phyloP scores from a whole-genome alignment of 2,113 vertebrate genomes.

The Aphyosemion australe region DNA sequence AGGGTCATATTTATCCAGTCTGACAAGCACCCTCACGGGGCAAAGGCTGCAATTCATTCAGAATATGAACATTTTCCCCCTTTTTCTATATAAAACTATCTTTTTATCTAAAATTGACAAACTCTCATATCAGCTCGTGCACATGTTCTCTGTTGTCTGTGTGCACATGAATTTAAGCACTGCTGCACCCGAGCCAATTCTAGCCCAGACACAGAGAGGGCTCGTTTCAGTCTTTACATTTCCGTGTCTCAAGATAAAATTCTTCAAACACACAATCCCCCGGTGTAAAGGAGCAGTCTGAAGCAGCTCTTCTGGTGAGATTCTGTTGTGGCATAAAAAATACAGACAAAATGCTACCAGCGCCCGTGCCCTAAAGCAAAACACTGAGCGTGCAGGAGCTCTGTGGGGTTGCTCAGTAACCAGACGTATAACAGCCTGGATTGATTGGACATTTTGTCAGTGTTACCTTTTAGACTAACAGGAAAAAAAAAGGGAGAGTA shows the following conservation, averaged over 20 bases:
- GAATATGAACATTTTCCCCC: not conserved
- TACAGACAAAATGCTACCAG: constrained; percentile 19
- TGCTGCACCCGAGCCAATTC: not conserved
- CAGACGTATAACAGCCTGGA: constrained; percentile 9
- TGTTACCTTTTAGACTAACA: constrained; percentile 25
- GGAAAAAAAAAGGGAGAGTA: constrained; percentile 5
- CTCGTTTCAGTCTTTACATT: constrained; percentile 10
- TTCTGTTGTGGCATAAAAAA: constrained; percentile 33
- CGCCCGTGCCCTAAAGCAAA: constrained; percentile 28
- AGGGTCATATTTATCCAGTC: not conserved
- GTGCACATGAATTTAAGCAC: not conserved
- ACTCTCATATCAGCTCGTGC: not conserved
- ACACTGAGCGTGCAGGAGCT: constrained; percentile 22
- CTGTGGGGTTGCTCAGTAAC: constrained; percentile 2
- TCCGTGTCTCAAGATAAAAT: constrained; percentile 13
- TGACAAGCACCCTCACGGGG: not conserved
- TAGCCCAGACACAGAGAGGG: constrained; percentile 12
- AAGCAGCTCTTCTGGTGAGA: constrained; percentile 18
- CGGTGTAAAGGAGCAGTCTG: constrained; percentile 6
- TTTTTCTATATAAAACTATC: not conserved
- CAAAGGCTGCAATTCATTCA: not conserved
- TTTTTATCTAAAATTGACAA: not conserved
- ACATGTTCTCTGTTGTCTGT: constrained; percentile 15
- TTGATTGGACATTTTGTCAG: constrained; percentile 27
- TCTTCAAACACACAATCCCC: constrained; percentile 13